Conservation (phyloP, 2,113 vertebrate species). For the Osmerus eperlanus region DNA sequence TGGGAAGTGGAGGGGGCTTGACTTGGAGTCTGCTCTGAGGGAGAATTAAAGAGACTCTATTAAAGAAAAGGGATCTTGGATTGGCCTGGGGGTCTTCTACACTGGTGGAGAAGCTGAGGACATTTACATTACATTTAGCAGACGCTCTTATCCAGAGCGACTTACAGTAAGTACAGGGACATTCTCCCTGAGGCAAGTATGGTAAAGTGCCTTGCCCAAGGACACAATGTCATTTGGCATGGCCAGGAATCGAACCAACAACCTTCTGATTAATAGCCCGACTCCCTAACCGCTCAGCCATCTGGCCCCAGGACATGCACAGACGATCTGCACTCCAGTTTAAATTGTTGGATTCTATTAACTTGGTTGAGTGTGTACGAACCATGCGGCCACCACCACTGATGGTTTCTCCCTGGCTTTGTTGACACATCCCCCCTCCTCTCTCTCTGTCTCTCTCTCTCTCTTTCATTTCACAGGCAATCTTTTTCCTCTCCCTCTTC, state of each 20-base stretch:
- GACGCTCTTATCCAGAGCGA: too few species aligned
- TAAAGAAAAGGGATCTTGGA: slow-evolving; percentile 2
- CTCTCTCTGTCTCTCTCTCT: slow-evolving; percentile 48
- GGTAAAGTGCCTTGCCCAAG: too few species aligned
- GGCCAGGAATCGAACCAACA: too few species aligned
- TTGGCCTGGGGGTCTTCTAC: slow-evolving; percentile 29
- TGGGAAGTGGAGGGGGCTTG: slow-evolving; percentile 20
- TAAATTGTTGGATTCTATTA: slow-evolving; percentile 68
- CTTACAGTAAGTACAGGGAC: too few species aligned
- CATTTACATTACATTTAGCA: too few species aligned
- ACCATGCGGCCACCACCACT: slow-evolving; percentile 63
- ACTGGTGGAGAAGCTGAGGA: slow-evolving; percentile 31
- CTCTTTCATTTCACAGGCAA: slow-evolving; percentile 51
- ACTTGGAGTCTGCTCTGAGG: slow-evolving; percentile 21
- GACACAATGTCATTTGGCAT: too few species aligned
- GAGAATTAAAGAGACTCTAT: neutral
- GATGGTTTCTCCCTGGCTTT: slow-evolving; percentile 68
- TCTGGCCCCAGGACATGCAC: slow-evolving; percentile 44
- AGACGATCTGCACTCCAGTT: slow-evolving; percentile 60
- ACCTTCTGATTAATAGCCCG: too few species aligned
- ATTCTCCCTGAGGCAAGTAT: too few species aligned
- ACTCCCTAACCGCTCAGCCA: too few species aligned
- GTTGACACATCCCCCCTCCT: slow-evolving; percentile 64
- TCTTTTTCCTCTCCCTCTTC: slow-evolving; percentile 22
- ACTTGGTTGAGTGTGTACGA: slow-evolving; percentile 59